Conservation (phyloP, 37 sponge, comb jelly and placozoan genomes). For the Oopsacas minuta region DNA sequence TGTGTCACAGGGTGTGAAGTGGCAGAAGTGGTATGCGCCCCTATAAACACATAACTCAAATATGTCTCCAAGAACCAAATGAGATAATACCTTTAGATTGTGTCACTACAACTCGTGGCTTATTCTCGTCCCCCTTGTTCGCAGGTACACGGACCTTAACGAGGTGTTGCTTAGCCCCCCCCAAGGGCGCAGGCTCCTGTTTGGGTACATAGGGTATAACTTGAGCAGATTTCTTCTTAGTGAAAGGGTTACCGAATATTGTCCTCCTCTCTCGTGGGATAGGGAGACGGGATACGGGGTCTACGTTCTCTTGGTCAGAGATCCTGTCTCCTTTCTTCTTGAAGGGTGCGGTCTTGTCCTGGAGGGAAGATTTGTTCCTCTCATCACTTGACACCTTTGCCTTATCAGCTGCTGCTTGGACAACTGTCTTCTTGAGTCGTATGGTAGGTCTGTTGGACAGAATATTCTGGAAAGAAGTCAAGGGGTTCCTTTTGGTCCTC, state of each 20-base stretch:
- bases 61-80: too few relatives aligned
- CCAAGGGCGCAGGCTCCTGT: too few relatives aligned
- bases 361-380: too few relatives aligned
- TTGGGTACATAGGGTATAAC: too few relatives aligned
- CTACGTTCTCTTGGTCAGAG: not conserved
- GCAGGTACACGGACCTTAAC: not conserved
- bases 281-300: not conserved
- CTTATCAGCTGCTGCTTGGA: not conserved
- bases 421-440: not conserved
- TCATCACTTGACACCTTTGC: not conserved
- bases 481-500: not conserved
- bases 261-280: not conserved
- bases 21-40: conserved; percentile 12
- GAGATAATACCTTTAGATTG: not conserved
- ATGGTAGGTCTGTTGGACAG: not conserved
- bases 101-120: not conserved
- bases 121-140: not conserved
- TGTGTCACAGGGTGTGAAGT: not conserved
- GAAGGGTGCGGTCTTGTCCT: not conserved
- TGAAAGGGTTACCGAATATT: not conserved
- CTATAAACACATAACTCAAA: too few relatives aligned
- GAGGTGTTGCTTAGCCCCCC: not conserved
- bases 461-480: not conserved
- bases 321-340: not conserved
- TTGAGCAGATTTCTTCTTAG: not conserved